These are phyloP conservation scores for Plutella xylostella DNA, from an alignment of 2,888 invertebrate genomes.

Conservation along the genomic window DNA sequence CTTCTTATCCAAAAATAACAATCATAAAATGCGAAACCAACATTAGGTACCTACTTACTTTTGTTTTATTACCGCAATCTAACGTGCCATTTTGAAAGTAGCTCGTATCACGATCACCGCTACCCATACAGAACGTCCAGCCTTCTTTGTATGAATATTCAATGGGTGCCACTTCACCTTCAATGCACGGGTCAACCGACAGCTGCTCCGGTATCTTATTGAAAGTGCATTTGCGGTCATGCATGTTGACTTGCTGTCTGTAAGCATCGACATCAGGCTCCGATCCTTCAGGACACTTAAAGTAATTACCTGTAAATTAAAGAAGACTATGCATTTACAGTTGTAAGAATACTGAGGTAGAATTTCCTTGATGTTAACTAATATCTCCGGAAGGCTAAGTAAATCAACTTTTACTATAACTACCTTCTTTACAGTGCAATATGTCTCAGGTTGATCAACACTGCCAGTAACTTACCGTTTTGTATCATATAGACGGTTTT, in stretches of 20 bases:
- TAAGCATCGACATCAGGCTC: constrained; percentile 56
- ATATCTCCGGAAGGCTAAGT: too few relatives aligned
- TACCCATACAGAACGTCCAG: constrained; percentile 62
- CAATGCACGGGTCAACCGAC: constrained; percentile 51
- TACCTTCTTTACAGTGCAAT: background rate
- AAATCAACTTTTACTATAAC: background rate
- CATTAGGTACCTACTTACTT: constrained; percentile 24
- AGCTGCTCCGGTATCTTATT: constrained; percentile 39
- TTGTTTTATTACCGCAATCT: constrained; percentile 57
- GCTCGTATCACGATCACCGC: constrained; percentile 56
- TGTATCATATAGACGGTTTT: constrained; percentile 55
- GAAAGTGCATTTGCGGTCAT: constrained; percentile 53
- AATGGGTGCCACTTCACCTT: constrained; percentile 58
- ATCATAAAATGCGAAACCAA: background rate
- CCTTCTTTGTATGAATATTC: constrained; percentile 61
- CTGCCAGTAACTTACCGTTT: constrained; percentile 34
- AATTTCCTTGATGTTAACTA: too few relatives aligned
- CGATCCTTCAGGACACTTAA: constrained; percentile 47
- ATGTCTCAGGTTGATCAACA: background rate
- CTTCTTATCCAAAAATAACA: background rate
- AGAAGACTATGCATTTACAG: too few relatives aligned
- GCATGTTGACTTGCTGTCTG: constrained; percentile 53
- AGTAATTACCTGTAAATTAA: constrained; percentile 42
- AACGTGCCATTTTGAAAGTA: constrained; percentile 58
- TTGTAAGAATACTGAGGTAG: too few relatives aligned